Evolutionary conservation across 2,888 invertebrate species (phyloP), one percentile per base, ranked within the genome.

Genomic region (Anthrax anthrax): DNA sequence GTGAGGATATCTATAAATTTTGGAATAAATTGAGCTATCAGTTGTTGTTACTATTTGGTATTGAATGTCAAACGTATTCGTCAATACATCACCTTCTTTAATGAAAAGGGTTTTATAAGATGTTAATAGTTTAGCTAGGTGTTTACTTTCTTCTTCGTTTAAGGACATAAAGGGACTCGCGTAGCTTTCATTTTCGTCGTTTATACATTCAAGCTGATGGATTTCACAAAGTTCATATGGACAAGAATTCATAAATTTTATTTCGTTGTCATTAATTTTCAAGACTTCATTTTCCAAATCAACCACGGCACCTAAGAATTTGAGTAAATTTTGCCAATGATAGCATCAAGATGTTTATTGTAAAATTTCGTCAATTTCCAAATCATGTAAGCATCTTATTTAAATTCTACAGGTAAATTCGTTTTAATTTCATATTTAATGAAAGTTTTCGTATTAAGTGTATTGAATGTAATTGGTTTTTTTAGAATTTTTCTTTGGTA

Each of bases 11-110:
- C 43, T 43, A 19, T 47, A 47, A 9, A 43, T 34, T 36, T 43
- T 47, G 5, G 47, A 43, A 37, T 39, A 43, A 19, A 47, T 47
- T 5, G 42, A 38, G 12, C 39, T 42, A 38, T 43, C 37, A 10
- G 47, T 43, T 32, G 18, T 43, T 29, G 43, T 43, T 18, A 47
- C 23, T 9, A 47, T 47, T 38, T 43, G 37, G 16, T 47, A 39
- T 17, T 42, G 42, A 18, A 43, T 16, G 27, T 43, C 43, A 29
- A 29, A 19, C 3, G 47, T 39, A 19, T 32, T 23, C 14, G 39
- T 43, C 10, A 42, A 39, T 29, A 39, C 29, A 18, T 43, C 39
- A 16, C 36, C 44, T 18, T 38, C 32, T 37, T 37, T 29, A 34
- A n/a, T n/a, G n/a, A n/a, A n/a, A n/a, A 27, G 29, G 29, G 32